A percentile compares a stretch with the other conserved stretches of the same genome.
These are phyloP conservation scores for Diarsia rubi DNA, from an alignment of 2,888 invertebrate species.

Conservation along the genomic window DNA sequence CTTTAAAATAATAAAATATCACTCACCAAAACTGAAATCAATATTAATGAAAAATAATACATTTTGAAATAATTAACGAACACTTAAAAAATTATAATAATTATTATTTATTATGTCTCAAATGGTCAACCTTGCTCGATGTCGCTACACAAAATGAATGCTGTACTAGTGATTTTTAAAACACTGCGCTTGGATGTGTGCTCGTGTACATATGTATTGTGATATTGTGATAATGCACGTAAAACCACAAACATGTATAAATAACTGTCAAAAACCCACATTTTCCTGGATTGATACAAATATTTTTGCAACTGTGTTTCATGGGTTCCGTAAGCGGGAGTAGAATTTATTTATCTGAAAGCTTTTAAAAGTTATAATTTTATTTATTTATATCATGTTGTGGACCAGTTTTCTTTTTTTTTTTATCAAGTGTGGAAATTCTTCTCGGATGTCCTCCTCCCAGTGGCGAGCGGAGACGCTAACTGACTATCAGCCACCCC, in stretches of 20 bases:
- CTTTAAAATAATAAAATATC: background rate
- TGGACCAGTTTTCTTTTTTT: no score
- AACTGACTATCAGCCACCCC: no score
- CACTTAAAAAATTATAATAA: background rate
- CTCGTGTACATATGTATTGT: background rate
- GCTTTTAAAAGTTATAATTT: background rate
- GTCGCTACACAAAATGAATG: slow-evolving; percentile 28
- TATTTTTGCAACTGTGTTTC: background rate
- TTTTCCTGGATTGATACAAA: slow-evolving; percentile 41
- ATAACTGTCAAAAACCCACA: slow-evolving; percentile 9
- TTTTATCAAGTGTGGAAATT: no score
- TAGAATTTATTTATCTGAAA: background rate
- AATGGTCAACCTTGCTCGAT: background rate
- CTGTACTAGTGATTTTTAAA: background rate
- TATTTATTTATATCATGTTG: background rate
- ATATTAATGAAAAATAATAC: slow-evolving; percentile 9
- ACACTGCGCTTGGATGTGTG: background rate
- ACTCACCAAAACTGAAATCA: slow-evolving; percentile 43
- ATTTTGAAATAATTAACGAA: slow-evolving; percentile 39
- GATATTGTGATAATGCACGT: slow-evolving; percentile 13
- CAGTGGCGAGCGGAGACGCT: no score
- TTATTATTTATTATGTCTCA: no score
- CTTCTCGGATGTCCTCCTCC: no score
- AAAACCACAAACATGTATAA: slow-evolving; percentile 37
- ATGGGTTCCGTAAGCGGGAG: no score